A percentile compares a stretch with the other conserved stretches of the same genome.
These are phyloP conservation scores for Orthosia incerta DNA, from an alignment of 2,888 invertebrate genomes.

Conservation along the genomic window DNA sequence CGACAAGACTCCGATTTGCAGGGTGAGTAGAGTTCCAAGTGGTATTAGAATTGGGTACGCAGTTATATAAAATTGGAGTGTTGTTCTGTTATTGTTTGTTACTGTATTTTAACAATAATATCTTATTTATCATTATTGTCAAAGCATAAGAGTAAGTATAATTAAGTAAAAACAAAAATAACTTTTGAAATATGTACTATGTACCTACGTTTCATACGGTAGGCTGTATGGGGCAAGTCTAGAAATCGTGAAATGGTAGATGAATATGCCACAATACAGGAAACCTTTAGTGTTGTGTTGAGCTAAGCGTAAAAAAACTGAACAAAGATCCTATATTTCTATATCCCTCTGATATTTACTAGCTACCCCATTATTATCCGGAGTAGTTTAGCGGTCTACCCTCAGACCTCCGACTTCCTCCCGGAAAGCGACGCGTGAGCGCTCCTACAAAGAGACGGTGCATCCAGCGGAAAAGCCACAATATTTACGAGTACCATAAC, in stretches of 20 bases:
- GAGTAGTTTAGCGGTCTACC: slow-evolving; percentile 54
- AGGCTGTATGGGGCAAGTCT: no score
- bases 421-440: slow-evolving; percentile 57
- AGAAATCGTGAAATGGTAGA: no score
- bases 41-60: background rate
- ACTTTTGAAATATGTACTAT: no score
- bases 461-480: slow-evolving; percentile 68
- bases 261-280: no score
- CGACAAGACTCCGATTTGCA: slow-evolving; percentile 15
- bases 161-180: no score
- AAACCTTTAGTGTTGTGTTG: background rate
- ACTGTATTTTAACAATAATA: no score
- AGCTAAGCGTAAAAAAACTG: slow-evolving; percentile 1
- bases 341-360: slow-evolving; percentile 43
- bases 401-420: slow-evolving; percentile 53
- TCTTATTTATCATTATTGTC: no score
- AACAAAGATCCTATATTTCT: slow-evolving; percentile 5
- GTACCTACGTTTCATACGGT: no score
- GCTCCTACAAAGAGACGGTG: slow-evolving; percentile 55
- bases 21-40: slow-evolving; percentile 25
- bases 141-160: no score
- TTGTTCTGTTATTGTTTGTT: background rate
- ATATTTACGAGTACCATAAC: slow-evolving; percentile 75
- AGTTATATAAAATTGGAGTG: background rate
- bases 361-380: slow-evolving; percentile 36